Conservation (phyloP, 2,888 invertebrate species). For the Agrotis exclamationis region DNA sequence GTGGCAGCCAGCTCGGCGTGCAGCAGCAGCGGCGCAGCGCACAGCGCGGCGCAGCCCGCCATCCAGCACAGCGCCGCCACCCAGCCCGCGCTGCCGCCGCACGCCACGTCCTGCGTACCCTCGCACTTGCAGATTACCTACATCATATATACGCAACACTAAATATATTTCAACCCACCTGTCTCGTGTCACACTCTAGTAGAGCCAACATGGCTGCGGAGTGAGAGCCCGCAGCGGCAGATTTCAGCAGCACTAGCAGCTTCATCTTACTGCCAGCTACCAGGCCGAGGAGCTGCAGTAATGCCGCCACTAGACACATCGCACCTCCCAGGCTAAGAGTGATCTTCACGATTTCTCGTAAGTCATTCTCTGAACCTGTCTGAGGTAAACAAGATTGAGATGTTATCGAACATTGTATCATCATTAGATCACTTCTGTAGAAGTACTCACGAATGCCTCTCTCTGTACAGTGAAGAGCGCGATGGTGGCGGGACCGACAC, state of each 20-base stretch:
- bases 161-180: constrained; percentile 70
- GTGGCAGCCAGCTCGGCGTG: constrained; percentile 93
- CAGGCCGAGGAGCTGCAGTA: constrained; percentile 80
- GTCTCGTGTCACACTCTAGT: constrained; percentile 83
- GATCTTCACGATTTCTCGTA: constrained; percentile 83
- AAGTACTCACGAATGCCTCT: constrained; percentile 80
- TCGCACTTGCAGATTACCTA: not conserved
- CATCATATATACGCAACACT: not conserved
- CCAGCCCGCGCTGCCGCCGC: constrained; percentile 92
- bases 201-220: constrained; percentile 83
- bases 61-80: constrained; percentile 93
- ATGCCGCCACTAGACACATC: constrained; percentile 84
- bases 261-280: constrained; percentile 76
- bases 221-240: constrained; percentile 84
- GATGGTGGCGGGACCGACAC: constrained; percentile 84
- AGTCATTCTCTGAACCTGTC: constrained; percentile 85
- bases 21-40: constrained; percentile 93
- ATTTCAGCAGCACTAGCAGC: constrained; percentile 80
- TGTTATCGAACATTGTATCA: not conserved
- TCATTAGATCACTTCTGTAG: not conserved
- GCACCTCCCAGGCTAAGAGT: constrained; percentile 84
- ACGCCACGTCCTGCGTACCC: constrained; percentile 78
- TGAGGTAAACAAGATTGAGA: constrained; percentile 57
- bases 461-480: constrained; percentile 83
- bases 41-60: constrained; percentile 93